A percentile compares a stretch with the other conserved stretches of the same genome.
Conservation (phyloP, 2,113 vertebrate species). For the Syngnathus typhle region DNA sequence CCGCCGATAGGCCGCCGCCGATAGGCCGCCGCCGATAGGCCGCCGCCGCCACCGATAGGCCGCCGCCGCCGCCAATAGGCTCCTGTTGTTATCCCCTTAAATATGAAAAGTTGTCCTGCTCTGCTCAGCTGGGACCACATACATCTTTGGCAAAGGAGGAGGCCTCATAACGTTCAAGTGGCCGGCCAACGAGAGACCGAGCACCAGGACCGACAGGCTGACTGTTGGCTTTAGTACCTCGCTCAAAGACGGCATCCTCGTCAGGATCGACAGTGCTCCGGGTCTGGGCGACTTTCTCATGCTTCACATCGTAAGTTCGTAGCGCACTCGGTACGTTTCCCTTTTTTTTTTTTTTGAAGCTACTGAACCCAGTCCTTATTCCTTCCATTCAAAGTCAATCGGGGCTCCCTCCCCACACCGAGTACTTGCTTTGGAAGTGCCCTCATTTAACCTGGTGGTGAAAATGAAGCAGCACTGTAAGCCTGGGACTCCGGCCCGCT, state of each 20-base stretch:
- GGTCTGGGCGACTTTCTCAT: conserved; percentile 96
- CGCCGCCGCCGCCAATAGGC: not conserved
- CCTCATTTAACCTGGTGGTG: not conserved
- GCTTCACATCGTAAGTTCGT: conserved; percentile 92
- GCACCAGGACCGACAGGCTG: conserved; percentile 90
- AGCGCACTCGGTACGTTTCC: not conserved
- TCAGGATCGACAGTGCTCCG: conserved; percentile 90
- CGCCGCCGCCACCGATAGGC: too few species aligned
- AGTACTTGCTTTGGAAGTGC: not conserved
- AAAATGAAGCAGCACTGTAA: too few species aligned
- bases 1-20: too few species aligned
- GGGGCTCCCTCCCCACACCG: not conserved
- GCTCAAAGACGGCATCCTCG: conserved; percentile 92
- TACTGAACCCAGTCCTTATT: not conserved
- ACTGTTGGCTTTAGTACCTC: conserved; percentile 80
- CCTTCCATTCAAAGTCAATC: not conserved
- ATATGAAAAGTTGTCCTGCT: not conserved
- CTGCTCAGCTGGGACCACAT: conserved; percentile 85
- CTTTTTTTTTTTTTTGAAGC: not conserved
- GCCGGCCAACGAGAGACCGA: conserved; percentile 94
- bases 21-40: too few species aligned
- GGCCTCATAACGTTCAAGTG: conserved; percentile 91
- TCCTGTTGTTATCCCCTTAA: not conserved
- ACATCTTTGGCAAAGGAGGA: conserved; percentile 95
- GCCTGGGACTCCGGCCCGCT: not conserved